phyloP scores from a whole-genome alignment of 2,888 invertebrate genomes.

The Eupeodes luniger region DNA sequence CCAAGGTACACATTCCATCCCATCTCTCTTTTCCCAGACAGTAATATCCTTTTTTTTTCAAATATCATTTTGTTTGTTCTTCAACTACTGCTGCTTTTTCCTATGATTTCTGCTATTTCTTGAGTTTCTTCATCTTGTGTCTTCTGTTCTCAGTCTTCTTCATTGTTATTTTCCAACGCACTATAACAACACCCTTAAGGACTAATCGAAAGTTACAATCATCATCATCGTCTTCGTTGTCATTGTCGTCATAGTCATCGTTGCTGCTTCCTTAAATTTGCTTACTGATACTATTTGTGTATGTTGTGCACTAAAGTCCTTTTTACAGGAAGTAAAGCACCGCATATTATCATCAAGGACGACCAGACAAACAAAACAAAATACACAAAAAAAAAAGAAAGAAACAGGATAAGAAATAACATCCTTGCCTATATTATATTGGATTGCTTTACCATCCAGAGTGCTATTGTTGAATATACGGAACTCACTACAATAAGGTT shows the following conservation, averaged over 20 bases:
- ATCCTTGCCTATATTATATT: slow-evolving; percentile 5
- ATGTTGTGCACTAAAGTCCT: not conserved
- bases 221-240: slow-evolving; percentile 1
- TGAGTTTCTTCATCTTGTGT: not conserved
- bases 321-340: slow-evolving; percentile 22
- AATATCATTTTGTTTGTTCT: not conserved
- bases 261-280: slow-evolving; percentile 32
- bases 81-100: not conserved
- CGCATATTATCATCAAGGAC: slow-evolving; percentile 19
- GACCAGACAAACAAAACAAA: not conserved
- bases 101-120: slow-evolving; percentile 20
- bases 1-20: too few relatives aligned
- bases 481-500: not conserved
- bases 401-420: not conserved
- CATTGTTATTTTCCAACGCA: slow-evolving; percentile 3
- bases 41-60: not conserved
- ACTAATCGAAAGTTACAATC: slow-evolving; percentile 57
- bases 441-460: not conserved
- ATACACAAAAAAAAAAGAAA: not conserved
- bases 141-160: not conserved
- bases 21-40: not conserved
- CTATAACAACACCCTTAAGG: slow-evolving; percentile 19
- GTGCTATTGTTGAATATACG: not conserved
- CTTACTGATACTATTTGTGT: slow-evolving; percentile 44
- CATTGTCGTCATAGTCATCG: not conserved